Evolutionary conservation across 2,888 invertebrate species (phyloP).

Genomic region (Folsomia manolachei): DNA sequence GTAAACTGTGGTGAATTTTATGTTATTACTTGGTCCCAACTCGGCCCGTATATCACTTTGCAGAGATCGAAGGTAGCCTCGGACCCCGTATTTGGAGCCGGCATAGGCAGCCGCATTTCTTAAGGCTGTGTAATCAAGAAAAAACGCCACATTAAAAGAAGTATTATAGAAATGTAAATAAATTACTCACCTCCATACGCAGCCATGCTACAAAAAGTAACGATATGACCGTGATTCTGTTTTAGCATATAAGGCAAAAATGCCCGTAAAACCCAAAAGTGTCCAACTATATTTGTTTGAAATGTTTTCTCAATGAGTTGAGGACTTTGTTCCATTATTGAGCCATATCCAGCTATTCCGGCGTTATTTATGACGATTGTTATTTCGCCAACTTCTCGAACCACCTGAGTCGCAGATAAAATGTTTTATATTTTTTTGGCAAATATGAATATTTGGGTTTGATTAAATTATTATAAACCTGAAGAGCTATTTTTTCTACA

Average conservation of each 20-base stretch:
- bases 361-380: constrained; percentile 75
- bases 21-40: constrained; percentile 57
- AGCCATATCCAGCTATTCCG: constrained; percentile 83
- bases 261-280: constrained; percentile 64
- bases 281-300: constrained; percentile 55
- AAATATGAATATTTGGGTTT: neutral
- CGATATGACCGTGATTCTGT: constrained; percentile 62
- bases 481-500: constrained; percentile 45
- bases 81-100: no score
- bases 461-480: constrained; percentile 24
- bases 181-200: constrained; percentile 61
- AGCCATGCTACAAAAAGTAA: constrained; percentile 63
- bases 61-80: constrained; percentile 64
- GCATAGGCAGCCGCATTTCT: no score
- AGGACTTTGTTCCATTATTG: no score
- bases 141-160: no score
- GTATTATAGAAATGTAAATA: no score
- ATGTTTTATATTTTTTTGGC: no score
- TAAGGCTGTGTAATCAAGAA: no score
- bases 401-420: no score
- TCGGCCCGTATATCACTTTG: constrained; percentile 62
- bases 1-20: constrained; percentile 63
- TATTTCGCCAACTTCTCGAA: constrained; percentile 61
- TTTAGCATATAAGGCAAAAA: constrained; percentile 63
- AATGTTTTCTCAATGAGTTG: constrained; percentile 59